phyloP scores from a whole-genome alignment of 1,140 invertebrate genomes.

The Danaus melanippus region DNA sequence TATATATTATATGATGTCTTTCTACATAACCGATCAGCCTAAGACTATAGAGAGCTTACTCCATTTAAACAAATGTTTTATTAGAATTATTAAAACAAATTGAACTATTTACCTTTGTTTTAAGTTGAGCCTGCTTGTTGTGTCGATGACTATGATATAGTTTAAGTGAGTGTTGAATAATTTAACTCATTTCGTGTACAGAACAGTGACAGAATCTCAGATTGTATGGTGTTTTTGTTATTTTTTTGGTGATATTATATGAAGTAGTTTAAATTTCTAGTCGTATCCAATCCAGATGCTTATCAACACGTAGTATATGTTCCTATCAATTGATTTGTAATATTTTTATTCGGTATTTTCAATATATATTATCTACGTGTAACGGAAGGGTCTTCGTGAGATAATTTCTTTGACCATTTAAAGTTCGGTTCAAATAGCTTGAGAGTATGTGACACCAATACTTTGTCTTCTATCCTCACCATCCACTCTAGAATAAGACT shows the following conservation, averaged over 20 bases:
- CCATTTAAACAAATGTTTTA: constrained; percentile 64
- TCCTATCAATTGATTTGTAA: constrained; percentile 40
- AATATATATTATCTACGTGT: constrained; percentile 35
- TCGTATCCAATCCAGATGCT: constrained; percentile 55
- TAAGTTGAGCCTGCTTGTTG: constrained; percentile 65
- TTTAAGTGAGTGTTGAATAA: constrained; percentile 52
- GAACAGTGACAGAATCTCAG: constrained; percentile 40
- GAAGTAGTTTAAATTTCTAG: constrained; percentile 50
- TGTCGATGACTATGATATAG: constrained; percentile 49
- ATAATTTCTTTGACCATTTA: constrained; percentile 34
- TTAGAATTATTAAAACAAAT: constrained; percentile 59
- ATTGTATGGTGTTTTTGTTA: constrained; percentile 26
- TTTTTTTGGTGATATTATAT: constrained; percentile 29
- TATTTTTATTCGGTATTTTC: constrained; percentile 26
- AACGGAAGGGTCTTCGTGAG: constrained; percentile 46
- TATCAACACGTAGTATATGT: constrained; percentile 41
- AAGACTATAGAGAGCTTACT: constrained; percentile 67
- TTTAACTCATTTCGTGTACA: constrained; percentile 43
- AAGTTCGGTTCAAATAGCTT: constrained; percentile 37
- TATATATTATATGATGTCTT: constrained; percentile 33
- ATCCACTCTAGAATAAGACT: constrained; percentile 53
- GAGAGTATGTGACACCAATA: constrained; percentile 48
- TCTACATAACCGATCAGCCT: constrained; percentile 55
- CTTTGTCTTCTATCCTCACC: constrained; percentile 37
- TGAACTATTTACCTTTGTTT: constrained; percentile 65